Evolutionary conservation across 2,113 vertebrate species (phyloP).

Genomic region (Tilapia sparmanii): DNA sequence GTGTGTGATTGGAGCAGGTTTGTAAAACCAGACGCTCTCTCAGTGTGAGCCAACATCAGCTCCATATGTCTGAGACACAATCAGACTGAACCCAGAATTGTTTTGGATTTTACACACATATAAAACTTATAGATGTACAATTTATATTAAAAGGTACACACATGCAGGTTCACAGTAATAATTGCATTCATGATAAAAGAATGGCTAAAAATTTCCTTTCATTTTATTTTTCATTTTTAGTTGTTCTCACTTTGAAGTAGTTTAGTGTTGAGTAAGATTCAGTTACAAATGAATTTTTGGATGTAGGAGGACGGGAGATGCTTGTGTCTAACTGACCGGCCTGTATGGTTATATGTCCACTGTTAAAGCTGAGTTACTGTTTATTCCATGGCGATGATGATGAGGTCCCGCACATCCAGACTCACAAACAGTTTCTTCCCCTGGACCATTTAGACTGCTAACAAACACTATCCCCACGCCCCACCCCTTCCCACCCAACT

Average conservation of each 20-base stretch:
- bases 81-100: neutral
- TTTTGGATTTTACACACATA: neutral
- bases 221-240: neutral
- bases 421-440: neutral
- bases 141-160: neutral
- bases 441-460: neutral
- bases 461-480: neutral
- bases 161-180: neutral
- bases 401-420: neutral
- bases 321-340: neutral
- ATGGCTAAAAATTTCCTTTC: fast-evolving
- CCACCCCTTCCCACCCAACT: neutral
- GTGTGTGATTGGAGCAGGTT: neutral
- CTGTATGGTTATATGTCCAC: neutral
- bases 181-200: fast-evolving
- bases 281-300: fast-evolving
- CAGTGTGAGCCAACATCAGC: neutral
- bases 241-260: neutral
- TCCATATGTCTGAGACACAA: neutral
- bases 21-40: fast-evolving
- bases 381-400: neutral
- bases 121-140: neutral
- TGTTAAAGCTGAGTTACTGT: neutral
- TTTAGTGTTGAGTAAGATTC: neutral
- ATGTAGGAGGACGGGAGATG: neutral